These are phyloP conservation scores for Prunella strophiata DNA, from an alignment of 2,797 vertebrate species.

Conservation along the genomic window DNA sequence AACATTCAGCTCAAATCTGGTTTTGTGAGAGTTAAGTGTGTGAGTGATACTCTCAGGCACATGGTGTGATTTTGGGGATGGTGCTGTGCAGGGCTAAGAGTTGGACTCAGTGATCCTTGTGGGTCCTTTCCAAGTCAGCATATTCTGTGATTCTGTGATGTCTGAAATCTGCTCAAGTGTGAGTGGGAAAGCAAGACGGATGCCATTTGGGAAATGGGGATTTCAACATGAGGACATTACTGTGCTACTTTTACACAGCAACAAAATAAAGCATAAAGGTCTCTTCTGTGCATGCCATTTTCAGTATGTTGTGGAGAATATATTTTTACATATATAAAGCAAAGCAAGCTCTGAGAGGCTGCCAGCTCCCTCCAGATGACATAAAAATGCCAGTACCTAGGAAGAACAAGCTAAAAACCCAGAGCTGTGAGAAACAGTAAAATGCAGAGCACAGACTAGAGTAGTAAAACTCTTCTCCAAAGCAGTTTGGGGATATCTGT, in stretches of 20 bases:
- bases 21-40: not conserved
- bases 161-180: not conserved
- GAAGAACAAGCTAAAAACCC: not conserved
- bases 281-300: not conserved
- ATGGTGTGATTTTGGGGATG: not conserved
- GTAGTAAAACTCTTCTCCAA: not conserved
- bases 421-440: not conserved
- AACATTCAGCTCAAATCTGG: not conserved
- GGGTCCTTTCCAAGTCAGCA: not conserved
- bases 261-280: slow-evolving; percentile 10
- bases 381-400: not conserved
- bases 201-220: slow-evolving; percentile 5
- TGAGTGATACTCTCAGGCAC: not conserved
- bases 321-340: not conserved
- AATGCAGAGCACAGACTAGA: not conserved
- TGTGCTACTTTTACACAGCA: not conserved
- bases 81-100: not conserved
- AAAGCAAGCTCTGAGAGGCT: not conserved
- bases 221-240: not conserved
- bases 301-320: not conserved
- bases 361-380: not conserved
- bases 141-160: not conserved
- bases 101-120: not conserved
- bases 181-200: slow-evolving; percentile 10
- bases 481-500: not conserved